Base-by-base conservation (phyloP, 2,888 invertebrate genomes). In the Ellobium chinense region DNA sequence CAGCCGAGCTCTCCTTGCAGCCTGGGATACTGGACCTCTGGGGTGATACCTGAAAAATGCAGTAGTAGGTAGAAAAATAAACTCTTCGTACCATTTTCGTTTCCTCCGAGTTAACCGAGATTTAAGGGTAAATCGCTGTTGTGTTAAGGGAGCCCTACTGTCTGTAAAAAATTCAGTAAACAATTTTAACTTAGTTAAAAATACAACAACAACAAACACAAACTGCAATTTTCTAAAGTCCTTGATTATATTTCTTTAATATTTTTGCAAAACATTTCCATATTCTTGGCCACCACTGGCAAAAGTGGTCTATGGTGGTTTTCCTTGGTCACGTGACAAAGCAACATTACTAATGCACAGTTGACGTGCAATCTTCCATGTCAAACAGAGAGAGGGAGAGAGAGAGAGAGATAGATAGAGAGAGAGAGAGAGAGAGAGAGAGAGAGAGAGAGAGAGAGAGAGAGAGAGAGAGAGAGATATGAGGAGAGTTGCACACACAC, bases 1-100 rank as follows among this genome's bases (percentile, higher is more conserved):
- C 27, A 83, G 78, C 3, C 83, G 80, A 14, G 68, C 75, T 14
- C 75, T 24, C 21, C 78, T 29, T 14, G 75, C 75, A 27, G 70
- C 72, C 18, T 60, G 39, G 0, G 56, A 58, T 14, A 37, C 58
- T 9, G 76, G 76, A 2, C 81, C 76, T 2, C 58, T n/a, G 4
- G 68, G 39, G 12, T 68, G 65, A 46, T 63, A 78, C 69, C 78
- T 78, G 37, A 3, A 27, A 74, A 4, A 62, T n/a, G n/a, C n/a
- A n/a, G n/a, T n/a, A 65, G 24, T n/a, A 46, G 46, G 18, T 39
- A 18, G 24, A 39, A 18, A 39, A 69, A 12, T 18, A 69, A 24
- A 46, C 36, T 54, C 54, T 14, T 54, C 54, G 54, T 54, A 54
- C 54, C 21, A 54, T 54, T 54, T 14, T 14, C 21, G 54, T 14